Conservation (phyloP, 1,140 invertebrate species). For the Archegozetes longisetosus region DNA sequence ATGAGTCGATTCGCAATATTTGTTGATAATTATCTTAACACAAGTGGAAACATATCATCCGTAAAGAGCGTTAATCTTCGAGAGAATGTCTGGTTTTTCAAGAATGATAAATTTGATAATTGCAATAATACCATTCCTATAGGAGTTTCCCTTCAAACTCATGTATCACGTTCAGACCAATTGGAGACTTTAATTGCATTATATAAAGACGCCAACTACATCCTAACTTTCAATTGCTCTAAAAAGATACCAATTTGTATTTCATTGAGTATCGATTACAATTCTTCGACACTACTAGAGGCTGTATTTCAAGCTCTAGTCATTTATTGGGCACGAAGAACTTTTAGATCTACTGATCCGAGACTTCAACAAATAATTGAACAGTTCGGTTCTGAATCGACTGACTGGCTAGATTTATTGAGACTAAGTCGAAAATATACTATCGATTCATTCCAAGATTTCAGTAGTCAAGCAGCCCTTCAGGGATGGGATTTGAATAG, state of each 20-base stretch:
- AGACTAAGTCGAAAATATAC: not conserved
- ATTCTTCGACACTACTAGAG: not conserved
- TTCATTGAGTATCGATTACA: not conserved
- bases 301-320: not conserved
- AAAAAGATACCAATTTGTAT: not conserved
- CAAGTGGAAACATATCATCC: constrained; percentile 27
- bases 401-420: not conserved
- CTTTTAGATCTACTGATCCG: not conserved
- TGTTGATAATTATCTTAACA: constrained; percentile 40
- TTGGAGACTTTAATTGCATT: not conserved
- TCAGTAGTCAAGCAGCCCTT: not conserved
- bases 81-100: constrained; percentile 30
- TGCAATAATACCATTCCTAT: not conserved
- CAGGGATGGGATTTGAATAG: not conserved
- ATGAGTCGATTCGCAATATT: constrained; percentile 49
- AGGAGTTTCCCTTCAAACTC: not conserved
- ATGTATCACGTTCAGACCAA: not conserved
- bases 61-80: constrained; percentile 36
- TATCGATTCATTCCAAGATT: not conserved
- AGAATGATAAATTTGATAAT: not conserved
- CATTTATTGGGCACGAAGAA: not conserved
- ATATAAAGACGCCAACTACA: not conserved
- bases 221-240: not conserved
- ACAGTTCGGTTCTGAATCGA: not conserved
- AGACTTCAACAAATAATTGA: not conserved